Evolutionary conservation across 2,797 vertebrate species (phyloP), one percentile per base, ranked within the genome.

Genomic region (Pogonophryne albipinna): DNA sequence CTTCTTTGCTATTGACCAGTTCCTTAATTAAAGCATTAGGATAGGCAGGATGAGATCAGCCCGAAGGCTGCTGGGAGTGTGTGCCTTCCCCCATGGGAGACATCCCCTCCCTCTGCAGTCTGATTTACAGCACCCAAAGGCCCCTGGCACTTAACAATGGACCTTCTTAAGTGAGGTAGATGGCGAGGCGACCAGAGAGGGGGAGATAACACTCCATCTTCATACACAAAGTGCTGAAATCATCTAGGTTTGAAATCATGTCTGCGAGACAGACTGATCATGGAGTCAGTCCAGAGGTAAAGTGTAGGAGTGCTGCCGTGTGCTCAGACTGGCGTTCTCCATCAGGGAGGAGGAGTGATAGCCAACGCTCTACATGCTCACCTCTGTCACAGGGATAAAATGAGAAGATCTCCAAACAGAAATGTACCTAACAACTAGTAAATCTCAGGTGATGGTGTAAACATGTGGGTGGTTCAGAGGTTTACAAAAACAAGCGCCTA

Each of bases 121-220:
- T 95, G 95, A 96, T 96, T 95, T 95, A 95, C 94, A 86, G 90
- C 89, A 91, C 93, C 93, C 92, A 87, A 89, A 90, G 92, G 91
- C 89, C 92, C 87, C 78, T 79, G 86, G 92, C 94, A 95, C 95
- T 95, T 94, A 95, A 93, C 91, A 93, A 94, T 92, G 92, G 90
- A 88, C 90, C 92, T 93, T 85, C 87, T 93, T 92, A 93, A 94
- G 93, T 92, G 92, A 93, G 92, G 88, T 81, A 90, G 89, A 92
- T 89, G 89, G 92, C 77, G 74, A 89, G 92, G 91, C 91, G 89
- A 92, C 87, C 85, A 82, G 89, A 88, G 85, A 85, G 85, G 74
- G 85, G 88, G 87, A 88, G 89, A 90, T 87, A 87, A 91, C 87
- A 91, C 89, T 92, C 88, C 89, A 93, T 95, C 93, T 93, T 93